These are phyloP conservation scores for Eublepharis macularius DNA, from an alignment of 2,113 vertebrate species.

Conservation along the genomic window DNA sequence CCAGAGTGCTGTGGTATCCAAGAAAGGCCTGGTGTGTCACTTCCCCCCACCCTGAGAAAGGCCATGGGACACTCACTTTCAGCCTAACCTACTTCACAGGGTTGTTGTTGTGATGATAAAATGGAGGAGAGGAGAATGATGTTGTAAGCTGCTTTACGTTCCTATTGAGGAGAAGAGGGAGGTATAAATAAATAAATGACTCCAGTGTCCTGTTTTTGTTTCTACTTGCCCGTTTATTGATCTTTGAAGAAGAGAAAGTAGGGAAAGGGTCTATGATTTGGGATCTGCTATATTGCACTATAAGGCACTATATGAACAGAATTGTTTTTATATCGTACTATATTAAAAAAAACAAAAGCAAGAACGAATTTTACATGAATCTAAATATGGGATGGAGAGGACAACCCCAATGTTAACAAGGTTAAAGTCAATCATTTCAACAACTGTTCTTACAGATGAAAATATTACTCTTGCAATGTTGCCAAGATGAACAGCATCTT, in stretches of 20 bases:
- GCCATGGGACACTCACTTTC: neutral
- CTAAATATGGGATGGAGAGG: neutral
- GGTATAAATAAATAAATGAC: no score
- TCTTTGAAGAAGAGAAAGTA: neutral
- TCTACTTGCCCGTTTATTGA: no score
- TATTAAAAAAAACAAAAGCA: neutral
- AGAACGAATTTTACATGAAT: neutral
- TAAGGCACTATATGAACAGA: slow-evolving; percentile 6
- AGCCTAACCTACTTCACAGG: neutral
- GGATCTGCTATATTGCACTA: neutral
- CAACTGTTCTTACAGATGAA: slow-evolving; percentile 13
- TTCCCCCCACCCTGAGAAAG: no score
- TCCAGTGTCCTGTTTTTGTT: no score
- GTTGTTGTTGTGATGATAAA: no score
- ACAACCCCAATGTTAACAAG: neutral
- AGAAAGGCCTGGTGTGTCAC: no score
- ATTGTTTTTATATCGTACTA: no score
- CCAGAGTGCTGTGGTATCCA: no score
- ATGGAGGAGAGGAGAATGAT: no score
- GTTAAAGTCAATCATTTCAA: slow-evolving; percentile 16
- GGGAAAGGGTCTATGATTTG: neutral
- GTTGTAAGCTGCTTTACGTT: no score
- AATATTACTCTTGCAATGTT: neutral
- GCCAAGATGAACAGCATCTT: neutral
- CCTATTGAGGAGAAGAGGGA: no score